phyloP scores from a whole-genome alignment of 2,888 invertebrate genomes.

The Dryomyza anilis region DNA sequence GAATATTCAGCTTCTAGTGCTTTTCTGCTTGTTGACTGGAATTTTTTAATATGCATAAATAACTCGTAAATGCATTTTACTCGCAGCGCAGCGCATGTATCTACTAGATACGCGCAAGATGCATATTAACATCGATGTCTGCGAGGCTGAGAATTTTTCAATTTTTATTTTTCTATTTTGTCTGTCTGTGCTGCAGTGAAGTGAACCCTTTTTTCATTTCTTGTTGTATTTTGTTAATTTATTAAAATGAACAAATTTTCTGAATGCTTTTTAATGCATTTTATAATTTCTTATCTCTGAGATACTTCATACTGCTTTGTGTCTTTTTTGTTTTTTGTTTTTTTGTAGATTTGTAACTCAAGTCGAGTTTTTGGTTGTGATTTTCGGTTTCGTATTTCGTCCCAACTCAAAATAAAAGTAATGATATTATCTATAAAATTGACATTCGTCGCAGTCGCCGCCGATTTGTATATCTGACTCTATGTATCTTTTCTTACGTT shows the following conservation, averaged over 20 bases:
- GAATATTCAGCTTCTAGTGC: background rate
- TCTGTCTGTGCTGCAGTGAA: background rate
- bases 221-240: background rate
- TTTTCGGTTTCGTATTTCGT: background rate
- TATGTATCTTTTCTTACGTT: constrained; percentile 7
- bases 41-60: constrained; percentile 54
- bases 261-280: constrained; percentile 18
- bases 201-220: background rate
- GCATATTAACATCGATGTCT: constrained; percentile 7
- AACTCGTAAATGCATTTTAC: constrained; percentile 44
- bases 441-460: background rate
- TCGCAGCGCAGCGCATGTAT: background rate
- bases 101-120: background rate
- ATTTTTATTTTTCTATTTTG: background rate
- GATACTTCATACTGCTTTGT: background rate
- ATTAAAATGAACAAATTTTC: constrained; percentile 14
- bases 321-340: too few species aligned
- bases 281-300: constrained; percentile 12
- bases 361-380: background rate
- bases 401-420: background rate
- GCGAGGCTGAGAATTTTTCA: background rate
- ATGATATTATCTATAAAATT: constrained; percentile 2
- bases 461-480: background rate
- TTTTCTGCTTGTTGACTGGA: constrained; percentile 33
- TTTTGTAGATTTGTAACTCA: too few species aligned